These are phyloP conservation scores for Rhagophthalmus giganteus DNA, from an alignment of 2,888 invertebrate species.

Conservation along the genomic window DNA sequence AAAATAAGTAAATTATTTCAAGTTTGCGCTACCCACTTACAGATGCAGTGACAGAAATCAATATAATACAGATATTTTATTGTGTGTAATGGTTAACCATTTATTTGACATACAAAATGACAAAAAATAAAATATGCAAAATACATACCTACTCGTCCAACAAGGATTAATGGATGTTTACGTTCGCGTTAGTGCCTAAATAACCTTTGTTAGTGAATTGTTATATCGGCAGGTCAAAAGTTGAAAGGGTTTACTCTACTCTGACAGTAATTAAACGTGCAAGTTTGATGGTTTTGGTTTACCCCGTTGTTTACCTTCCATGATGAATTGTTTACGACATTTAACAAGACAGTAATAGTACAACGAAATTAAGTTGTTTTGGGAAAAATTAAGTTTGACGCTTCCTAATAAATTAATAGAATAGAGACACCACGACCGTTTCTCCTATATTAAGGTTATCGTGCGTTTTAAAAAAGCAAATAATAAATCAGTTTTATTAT, in stretches of 20 bases:
- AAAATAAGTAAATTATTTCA: constrained; percentile 16
- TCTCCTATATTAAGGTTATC: too few species aligned
- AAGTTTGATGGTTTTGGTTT: constrained; percentile 24
- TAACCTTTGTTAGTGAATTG: constrained; percentile 16
- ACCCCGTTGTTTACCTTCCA: constrained; percentile 10
- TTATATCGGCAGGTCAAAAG: constrained; percentile 26
- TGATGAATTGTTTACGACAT: constrained; percentile 6
- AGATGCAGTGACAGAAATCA: constrained; percentile 18
- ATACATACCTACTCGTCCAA: neutral
- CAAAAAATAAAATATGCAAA: neutral
- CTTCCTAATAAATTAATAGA: too few species aligned
- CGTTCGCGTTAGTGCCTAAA: neutral
- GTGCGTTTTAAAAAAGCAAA: too few species aligned
- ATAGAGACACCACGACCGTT: too few species aligned
- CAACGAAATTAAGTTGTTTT: neutral
- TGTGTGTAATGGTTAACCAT: constrained; percentile 5
- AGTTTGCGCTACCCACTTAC: constrained; percentile 9
- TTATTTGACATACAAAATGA: neutral
- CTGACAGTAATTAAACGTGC: constrained; percentile 23
- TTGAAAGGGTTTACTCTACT: constrained; percentile 15
- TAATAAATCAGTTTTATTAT: too few species aligned
- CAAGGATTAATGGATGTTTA: constrained; percentile 3
- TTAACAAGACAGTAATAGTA: neutral
- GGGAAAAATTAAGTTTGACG: neutral
- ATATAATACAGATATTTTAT: constrained; percentile 17